phyloP scores from a whole-genome alignment of 2,888 invertebrate species.

The Flabesymbios commensalis region DNA sequence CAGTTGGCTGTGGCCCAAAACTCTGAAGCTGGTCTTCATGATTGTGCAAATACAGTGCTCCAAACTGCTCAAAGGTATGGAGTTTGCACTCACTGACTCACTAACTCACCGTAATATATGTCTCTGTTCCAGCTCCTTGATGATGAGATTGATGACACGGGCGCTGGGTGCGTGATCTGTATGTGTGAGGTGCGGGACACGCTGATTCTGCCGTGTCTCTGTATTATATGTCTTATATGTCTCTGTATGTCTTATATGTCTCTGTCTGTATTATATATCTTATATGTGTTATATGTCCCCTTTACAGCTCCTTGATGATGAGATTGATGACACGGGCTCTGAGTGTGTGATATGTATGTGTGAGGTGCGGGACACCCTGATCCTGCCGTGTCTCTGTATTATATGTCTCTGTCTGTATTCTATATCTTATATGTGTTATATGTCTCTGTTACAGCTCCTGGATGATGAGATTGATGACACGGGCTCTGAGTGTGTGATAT shows the following conservation, averaged over 20 bases:
- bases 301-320: slow-evolving; percentile 32
- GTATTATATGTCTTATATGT: too few species aligned
- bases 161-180: slow-evolving; percentile 98
- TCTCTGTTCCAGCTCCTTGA: slow-evolving; percentile 22
- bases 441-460: slow-evolving; percentile 14
- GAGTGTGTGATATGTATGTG: slow-evolving; percentile 99
- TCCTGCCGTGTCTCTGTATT: slow-evolving; percentile 92
- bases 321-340: slow-evolving; percentile 69
- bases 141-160: slow-evolving; percentile 62
- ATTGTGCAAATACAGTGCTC: too few species aligned
- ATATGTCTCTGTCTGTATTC: too few species aligned
- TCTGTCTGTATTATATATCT: too few species aligned
- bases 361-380: slow-evolving; percentile 94
- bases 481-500: slow-evolving; percentile 97
- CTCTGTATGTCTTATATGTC: too few species aligned
- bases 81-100: too few species aligned
- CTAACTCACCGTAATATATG: too few species aligned
- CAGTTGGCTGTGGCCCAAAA: too few species aligned
- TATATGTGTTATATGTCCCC: too few species aligned
- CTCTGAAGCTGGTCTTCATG: too few species aligned
- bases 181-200: slow-evolving; percentile 98
- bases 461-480: slow-evolving; percentile 52
- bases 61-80: too few species aligned
- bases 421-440: too few species aligned
- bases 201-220: slow-evolving; percentile 91